Evolutionary conservation across 2,797 vertebrate species (phyloP), one percentile per base, ranked within the genome.

Genomic region (Meriones psammophilus): DNA sequence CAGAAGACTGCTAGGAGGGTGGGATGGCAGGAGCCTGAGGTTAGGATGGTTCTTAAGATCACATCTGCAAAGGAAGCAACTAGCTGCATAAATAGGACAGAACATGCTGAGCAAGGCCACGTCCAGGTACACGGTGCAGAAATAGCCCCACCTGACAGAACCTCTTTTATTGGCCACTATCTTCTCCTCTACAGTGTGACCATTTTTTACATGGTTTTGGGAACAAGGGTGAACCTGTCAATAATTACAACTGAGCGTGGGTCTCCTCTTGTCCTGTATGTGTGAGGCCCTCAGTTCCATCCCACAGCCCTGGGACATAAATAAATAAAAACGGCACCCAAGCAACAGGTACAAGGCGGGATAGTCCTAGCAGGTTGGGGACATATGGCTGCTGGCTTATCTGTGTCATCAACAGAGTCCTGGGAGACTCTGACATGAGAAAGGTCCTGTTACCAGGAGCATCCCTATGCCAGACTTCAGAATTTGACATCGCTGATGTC

Each of bases 91-190:
- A 66, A 62, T 0, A 6, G 42, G 5, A 56, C 5, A 92, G 20
- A 12, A 24, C 30, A 22, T 30, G 36, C 28, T 0, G 0, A 50
- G 18, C 60, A 13, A 71, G 54, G 3, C 6, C 62, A 0, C 33
- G 2, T 18, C 33, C 3, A 3, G 42, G 42, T 2, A 0, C 12
- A 15, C 2, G 0, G 1, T 0, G 0, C 64, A 2, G 42, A n/a
- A 20, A 20, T 0, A 5, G 30, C 62, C 64, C 30, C 33, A 50
- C 28, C 80, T 66, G 5, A 68, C 18, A 8, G 12, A 68, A n/a
- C 17, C 0, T 1, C 15, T 73, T 88, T 39, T 24, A 86, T 5
- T 7, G 5, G n/a, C 1, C 5, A 7, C 20, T 1, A 9, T 7
- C 56, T 30, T 78, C 73, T 69, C 39, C 0, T 15, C 77, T 18